Conservation (phyloP, 92 coral and sea anemone species). For the Heteractis magnifica region DNA sequence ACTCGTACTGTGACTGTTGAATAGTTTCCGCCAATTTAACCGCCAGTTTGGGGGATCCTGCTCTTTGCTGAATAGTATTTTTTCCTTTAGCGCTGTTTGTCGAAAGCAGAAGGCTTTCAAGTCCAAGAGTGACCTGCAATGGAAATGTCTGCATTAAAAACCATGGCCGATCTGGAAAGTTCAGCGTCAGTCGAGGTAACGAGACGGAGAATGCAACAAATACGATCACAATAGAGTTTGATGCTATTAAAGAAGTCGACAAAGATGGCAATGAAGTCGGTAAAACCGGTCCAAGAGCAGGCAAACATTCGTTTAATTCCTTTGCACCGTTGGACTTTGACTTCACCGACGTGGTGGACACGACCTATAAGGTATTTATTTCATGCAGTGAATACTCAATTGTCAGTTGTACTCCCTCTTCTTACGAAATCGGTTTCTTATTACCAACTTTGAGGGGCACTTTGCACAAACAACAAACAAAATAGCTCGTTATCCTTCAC, state of each 20-base stretch:
- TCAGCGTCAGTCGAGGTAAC: conserved; percentile 20
- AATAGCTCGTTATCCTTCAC: neutral
- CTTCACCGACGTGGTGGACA: conserved; percentile 14
- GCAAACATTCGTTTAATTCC: conserved; percentile 12
- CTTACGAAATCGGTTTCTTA: no score
- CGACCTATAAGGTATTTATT: neutral
- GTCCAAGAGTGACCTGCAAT: neutral
- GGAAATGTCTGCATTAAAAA: neutral
- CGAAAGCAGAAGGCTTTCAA: neutral
- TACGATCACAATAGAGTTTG: conserved; percentile 21
- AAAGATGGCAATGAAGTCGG: conserved; percentile 28
- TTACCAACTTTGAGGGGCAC: no score
- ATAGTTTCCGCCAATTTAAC: no score
- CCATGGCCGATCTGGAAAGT: conserved; percentile 37
- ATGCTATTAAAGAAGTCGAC: conserved; percentile 26
- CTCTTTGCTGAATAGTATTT: no score
- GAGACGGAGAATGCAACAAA: conserved; percentile 6
- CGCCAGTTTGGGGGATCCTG: no score
- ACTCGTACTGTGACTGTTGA: no score
- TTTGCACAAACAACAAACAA: no score
- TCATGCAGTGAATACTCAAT: no score
- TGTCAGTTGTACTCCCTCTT: no score
- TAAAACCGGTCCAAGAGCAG: neutral
- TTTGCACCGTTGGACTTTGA: conserved; percentile 21
- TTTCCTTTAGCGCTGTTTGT: neutral